Evolutionary conservation across 2,113 vertebrate genomes (phyloP).

Genomic region (Tyrannus savana): DNA sequence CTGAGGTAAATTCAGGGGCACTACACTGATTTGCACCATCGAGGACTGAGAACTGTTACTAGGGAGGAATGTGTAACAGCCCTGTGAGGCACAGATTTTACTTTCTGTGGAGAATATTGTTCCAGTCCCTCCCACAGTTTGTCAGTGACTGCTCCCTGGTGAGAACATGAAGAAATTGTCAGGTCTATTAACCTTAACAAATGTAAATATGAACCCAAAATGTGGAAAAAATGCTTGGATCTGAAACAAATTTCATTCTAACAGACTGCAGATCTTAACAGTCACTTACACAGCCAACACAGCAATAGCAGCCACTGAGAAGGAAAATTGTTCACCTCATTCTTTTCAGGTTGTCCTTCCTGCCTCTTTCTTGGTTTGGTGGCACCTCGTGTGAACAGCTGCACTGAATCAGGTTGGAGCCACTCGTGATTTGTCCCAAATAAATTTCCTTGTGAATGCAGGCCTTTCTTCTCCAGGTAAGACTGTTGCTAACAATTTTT

Average conservation of each 20-base stretch:
- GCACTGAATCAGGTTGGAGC: neutral
- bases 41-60: neutral
- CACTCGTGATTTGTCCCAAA: neutral
- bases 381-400: neutral
- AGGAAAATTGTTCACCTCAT: neutral
- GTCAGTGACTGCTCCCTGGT: slow-evolving; percentile 49
- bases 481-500: neutral
- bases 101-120: slow-evolving; percentile 17
- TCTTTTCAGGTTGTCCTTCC: neutral
- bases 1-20: neutral
- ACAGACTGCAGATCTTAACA: slow-evolving; percentile 56
- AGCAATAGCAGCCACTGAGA: neutral
- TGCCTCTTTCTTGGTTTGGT: neutral
- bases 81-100: neutral
- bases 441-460: neutral
- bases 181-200: slow-evolving; percentile 73
- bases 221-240: slow-evolving; percentile 33
- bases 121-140: neutral
- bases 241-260: slow-evolving; percentile 60
- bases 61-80: neutral
- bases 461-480: neutral
- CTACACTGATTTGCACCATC: neutral
- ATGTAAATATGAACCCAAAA: slow-evolving; percentile 68
- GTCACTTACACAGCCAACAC: neutral
- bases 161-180: slow-evolving; percentile 71